phyloP scores from a whole-genome alignment of 2,113 vertebrate species.

The Ciconia stormi region DNA sequence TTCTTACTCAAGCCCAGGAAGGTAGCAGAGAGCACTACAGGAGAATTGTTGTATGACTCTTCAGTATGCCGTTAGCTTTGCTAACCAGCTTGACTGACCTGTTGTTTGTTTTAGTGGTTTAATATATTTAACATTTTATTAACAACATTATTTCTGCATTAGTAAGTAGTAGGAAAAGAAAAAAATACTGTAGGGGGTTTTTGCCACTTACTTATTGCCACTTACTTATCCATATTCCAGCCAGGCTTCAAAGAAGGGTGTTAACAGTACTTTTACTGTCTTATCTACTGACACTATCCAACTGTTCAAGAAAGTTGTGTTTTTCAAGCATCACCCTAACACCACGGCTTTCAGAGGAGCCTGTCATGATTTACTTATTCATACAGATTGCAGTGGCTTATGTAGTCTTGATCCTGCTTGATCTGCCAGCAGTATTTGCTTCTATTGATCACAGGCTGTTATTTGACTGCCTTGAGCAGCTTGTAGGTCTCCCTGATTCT shows the following conservation, averaged over 20 bases:
- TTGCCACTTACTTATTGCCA: background rate
- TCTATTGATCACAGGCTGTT: conserved; percentile 64
- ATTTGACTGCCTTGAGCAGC: conserved; percentile 56
- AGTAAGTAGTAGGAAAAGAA: background rate
- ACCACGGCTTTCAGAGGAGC: conserved; percentile 19
- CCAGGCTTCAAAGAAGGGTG: background rate
- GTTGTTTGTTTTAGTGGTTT: background rate
- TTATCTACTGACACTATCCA: background rate
- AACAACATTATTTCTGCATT: background rate
- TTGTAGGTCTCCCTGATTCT: conserved; percentile 48
- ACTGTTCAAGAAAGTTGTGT: conserved; percentile 26
- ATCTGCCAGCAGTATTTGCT: conserved; percentile 63
- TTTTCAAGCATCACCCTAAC: conserved; percentile 19
- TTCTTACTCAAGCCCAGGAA: background rate
- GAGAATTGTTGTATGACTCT: background rate
- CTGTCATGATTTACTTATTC: conserved; percentile 61
- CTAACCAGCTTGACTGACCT: background rate
- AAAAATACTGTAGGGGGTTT: background rate
- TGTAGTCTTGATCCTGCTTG: conserved; percentile 64
- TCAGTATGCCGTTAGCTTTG: background rate
- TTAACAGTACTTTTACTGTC: background rate
- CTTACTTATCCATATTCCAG: background rate
- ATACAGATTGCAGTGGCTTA: conserved; percentile 65
- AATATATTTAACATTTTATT: background rate
- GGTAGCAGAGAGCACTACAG: background rate